Evolutionary conservation across 2,113 vertebrate genomes (phyloP).

Genomic region (Oncorhynchus nerka): DNA sequence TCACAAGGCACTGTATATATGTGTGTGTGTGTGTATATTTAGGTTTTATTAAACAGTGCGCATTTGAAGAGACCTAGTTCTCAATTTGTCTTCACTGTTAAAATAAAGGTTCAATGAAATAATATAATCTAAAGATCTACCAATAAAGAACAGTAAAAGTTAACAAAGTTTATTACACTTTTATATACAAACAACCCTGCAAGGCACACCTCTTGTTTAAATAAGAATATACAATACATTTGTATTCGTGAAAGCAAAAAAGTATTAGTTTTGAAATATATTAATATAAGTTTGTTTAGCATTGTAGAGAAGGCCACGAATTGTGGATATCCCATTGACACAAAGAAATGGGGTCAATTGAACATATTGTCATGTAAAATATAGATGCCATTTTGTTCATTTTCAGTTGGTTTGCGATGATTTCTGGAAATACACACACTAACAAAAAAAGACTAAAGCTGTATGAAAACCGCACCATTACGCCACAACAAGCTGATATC

Average conservation of each 20-base stretch:
- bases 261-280: conserved; percentile 68
- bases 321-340: conserved; percentile 33
- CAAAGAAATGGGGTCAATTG: conserved; percentile 13
- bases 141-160: conserved; percentile 62
- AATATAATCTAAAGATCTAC: neutral
- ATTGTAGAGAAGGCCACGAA: conserved; percentile 54
- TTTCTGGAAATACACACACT: neutral
- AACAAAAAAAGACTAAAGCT: neutral
- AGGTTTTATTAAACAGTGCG: no score
- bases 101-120: neutral
- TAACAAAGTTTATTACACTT: conserved; percentile 80
- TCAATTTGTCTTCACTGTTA: no score
- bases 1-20: no score
- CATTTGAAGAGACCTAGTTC: no score
- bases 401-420: neutral
- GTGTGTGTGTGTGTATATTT: no score
- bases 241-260: conserved; percentile 58
- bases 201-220: conserved; percentile 81
- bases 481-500: conserved; percentile 9
- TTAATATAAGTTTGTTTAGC: conserved; percentile 65
- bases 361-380: conserved; percentile 40
- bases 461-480: conserved; percentile 14
- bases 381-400: neutral
- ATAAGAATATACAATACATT: conserved; percentile 77
- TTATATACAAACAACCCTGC: conserved; percentile 81